These are phyloP conservation scores for Sinotaia quadrata DNA, from an alignment of 2,888 invertebrate species.

Conservation along the genomic window DNA sequence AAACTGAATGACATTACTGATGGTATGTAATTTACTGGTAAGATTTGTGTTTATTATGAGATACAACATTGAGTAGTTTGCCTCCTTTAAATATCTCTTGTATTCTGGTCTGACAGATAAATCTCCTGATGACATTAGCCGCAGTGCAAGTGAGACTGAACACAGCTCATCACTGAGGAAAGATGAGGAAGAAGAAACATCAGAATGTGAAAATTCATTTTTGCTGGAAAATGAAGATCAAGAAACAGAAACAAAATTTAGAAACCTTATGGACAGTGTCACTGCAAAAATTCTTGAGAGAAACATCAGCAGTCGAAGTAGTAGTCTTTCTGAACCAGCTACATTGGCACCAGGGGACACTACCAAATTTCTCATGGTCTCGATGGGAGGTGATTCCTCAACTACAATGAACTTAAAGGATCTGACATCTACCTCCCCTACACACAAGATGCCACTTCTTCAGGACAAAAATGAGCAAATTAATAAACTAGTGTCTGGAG, in stretches of 20 bases:
- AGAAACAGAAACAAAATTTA: constrained; percentile 39
- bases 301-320: not conserved
- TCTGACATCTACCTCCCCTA: not conserved
- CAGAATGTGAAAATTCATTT: constrained; percentile 25
- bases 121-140: not conserved
- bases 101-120: too few relatives aligned
- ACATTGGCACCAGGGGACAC: not conserved
- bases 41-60: too few relatives aligned
- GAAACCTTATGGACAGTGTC: constrained; percentile 45
- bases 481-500: not conserved
- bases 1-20: not conserved
- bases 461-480: constrained; percentile 18
- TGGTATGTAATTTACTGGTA: too few relatives aligned
- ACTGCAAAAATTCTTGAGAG: constrained; percentile 42
- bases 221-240: constrained; percentile 30
- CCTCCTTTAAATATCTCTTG: too few relatives aligned
- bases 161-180: constrained; percentile 12
- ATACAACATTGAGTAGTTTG: too few relatives aligned
- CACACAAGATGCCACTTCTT: constrained; percentile 3
- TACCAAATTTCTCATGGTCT: not conserved
- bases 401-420: not conserved
- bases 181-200: constrained; percentile 24
- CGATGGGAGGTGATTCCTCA: constrained; percentile 1
- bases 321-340: not conserved
- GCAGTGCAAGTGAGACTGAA: not conserved